These are phyloP conservation scores for Tipula lateralis DNA, from an alignment of 2,888 invertebrate genomes.

Conservation along the genomic window DNA sequence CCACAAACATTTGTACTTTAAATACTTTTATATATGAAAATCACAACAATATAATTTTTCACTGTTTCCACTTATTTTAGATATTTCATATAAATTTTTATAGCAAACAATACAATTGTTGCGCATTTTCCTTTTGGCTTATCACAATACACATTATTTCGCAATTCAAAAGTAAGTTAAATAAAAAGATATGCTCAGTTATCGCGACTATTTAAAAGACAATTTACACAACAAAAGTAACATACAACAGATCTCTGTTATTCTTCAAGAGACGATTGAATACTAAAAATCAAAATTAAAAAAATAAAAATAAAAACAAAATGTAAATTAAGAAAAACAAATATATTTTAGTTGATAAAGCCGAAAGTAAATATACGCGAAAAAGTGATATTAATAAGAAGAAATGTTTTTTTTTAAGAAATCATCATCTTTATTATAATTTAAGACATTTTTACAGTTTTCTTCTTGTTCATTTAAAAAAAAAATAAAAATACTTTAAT, in stretches of 20 bases:
- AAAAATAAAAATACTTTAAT: background rate
- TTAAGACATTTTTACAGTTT: background rate
- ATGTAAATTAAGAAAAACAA: conserved; percentile 12
- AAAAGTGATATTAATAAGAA: background rate
- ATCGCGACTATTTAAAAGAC: background rate
- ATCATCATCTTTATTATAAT: background rate
- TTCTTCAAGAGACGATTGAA: conserved; percentile 2
- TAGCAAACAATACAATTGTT: background rate
- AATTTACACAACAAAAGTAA: background rate
- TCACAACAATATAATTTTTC: background rate
- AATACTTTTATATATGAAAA: background rate
- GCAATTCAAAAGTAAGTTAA: background rate
- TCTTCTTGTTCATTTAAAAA: background rate
- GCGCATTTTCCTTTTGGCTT: background rate
- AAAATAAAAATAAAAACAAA: conserved; percentile 7
- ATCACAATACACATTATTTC: background rate
- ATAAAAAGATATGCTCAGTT: background rate
- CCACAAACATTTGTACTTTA: background rate
- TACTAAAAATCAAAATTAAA: background rate
- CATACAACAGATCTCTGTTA: background rate
- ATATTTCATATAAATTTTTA: background rate
- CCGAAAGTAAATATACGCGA: conserved; percentile 19
- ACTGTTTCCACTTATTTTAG: background rate
- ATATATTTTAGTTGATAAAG: background rate
- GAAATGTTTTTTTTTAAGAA: background rate